Base-by-base conservation (phyloP, 2,113 vertebrate species). In the Bubo bubo region DNA sequence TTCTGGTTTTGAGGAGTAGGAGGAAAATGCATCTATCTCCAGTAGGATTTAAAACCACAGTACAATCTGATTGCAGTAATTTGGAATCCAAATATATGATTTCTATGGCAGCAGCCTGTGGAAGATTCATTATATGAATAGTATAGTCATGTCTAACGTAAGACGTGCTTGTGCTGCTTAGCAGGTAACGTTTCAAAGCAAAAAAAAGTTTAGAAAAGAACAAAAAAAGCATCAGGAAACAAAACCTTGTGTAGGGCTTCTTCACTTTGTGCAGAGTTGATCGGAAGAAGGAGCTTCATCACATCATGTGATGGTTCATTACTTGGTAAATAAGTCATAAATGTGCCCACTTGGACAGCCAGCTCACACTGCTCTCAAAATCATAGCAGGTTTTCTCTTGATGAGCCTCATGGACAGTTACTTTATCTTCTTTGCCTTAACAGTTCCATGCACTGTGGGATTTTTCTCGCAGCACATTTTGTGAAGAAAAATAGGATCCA, bases 311-410 rank as follows among this genome's bases (percentile, higher is more conserved):
- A 91, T 55, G 88, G 63, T 67, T 85, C 84, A 72, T 87, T 94
- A 68, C 70, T 63, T 72, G 26, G 43, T 89, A 86, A 93, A 94
- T 71, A 60, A 89, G 23, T 72, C 86, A 67, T 59, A 85, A 74
- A 59, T 56, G 37, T 63, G 27, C 43, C 47, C n/a, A 63, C 80
- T 89, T 55, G 26, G 55, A 66, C 50, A 89, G 56, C 28, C 64
- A 94, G 11, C 34, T 94, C 80, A 71, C 21, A 30, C 26, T 43
- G n/a, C 47, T 89, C 68, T 94, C 52, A 87, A 93, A 96, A 95
- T 89, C 89, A 79, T n/a, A 87, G 91, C 47, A 87, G n/a, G 22
- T 79, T 95, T 94, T 91, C 52, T 87, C 52, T 34, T 89, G 67
- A 84, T 91, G 83, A 93, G 52, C 23, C 14, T 87, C 34, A n/a